These are phyloP conservation scores for Colaptes auratus DNA, from an alignment of 2,113 vertebrate genomes.

Conservation along the genomic window DNA sequence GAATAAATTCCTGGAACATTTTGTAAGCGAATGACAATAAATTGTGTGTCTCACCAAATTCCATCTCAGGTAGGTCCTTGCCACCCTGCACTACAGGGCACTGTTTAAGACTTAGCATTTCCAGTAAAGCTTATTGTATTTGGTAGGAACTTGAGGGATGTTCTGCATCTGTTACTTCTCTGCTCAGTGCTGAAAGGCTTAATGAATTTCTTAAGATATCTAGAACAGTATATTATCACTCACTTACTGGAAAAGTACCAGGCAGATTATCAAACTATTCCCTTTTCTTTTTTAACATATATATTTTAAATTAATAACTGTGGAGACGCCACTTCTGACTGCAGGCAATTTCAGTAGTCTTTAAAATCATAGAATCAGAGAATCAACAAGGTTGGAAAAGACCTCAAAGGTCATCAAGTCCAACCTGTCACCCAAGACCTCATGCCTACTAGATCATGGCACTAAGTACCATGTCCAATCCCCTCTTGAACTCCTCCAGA, in stretches of 20 bases:
- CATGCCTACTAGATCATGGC: no score
- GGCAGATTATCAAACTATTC: not conserved
- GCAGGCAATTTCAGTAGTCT: not conserved
- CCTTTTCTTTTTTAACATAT: not conserved
- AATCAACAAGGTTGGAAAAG: no score
- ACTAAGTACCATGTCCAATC: no score
- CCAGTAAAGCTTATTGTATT: conserved; percentile 14
- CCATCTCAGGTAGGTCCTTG: not conserved
- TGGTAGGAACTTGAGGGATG: not conserved
- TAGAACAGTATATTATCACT: not conserved
- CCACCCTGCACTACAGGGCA: not conserved
- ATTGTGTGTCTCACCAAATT: not conserved
- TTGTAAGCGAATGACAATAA: not conserved
- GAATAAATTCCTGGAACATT: conserved; percentile 57
- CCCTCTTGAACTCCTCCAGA: no score
- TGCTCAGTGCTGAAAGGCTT: conserved; percentile 8
- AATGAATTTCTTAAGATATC: conserved; percentile 15
- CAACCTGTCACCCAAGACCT: no score
- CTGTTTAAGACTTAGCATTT: not conserved
- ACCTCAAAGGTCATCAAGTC: no score
- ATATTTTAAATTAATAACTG: not conserved
- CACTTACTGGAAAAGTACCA: conserved; percentile 15
- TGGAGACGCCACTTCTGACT: not conserved
- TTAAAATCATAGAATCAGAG: not conserved
- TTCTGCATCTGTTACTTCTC: conserved; percentile 8